phyloP scores from a whole-genome alignment of 2,797 vertebrate genomes.

The Adelosebastes latens region DNA sequence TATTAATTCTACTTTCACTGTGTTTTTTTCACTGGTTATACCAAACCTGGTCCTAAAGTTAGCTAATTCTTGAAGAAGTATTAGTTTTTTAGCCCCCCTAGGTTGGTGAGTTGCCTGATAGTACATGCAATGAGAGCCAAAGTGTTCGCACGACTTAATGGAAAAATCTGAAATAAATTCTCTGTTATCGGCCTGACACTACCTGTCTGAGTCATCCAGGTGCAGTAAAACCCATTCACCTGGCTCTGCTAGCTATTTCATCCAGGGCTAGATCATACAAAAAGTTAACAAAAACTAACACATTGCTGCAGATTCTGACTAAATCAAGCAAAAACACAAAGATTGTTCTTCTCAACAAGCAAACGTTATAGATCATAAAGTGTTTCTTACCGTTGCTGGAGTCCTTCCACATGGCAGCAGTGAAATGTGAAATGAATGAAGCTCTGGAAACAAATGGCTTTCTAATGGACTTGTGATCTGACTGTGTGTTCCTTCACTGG shows the following conservation, averaged over 20 bases:
- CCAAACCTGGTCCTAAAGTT: not conserved
- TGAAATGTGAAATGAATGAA: not conserved
- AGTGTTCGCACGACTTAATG: not conserved
- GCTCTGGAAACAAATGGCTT: not conserved
- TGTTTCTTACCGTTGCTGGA: constrained; percentile 71
- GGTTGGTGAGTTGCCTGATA: not conserved
- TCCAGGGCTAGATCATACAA: not conserved
- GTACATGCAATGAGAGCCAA: not conserved
- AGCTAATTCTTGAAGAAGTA: not conserved
- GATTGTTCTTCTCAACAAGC: not conserved
- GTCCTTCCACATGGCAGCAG: constrained; percentile 80
- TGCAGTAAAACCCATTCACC: not conserved
- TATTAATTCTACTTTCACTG: not conserved
- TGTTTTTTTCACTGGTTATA: not conserved
- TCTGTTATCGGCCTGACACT: not conserved
- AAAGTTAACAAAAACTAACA: not conserved
- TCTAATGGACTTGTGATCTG: not conserved
- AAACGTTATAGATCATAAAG: not conserved
- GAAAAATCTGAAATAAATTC: not conserved
- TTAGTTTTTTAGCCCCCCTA: not conserved
- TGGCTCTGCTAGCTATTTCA: not conserved
- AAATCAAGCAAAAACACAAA: not conserved
- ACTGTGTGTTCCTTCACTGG: constrained; percentile 33
- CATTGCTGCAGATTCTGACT: not conserved
- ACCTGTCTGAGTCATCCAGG: not conserved